A percentile compares a stretch with the other conserved stretches of the same genome.
phyloP scores from a whole-genome alignment of 2,113 vertebrate species.

The Pogonocichla stellata region DNA sequence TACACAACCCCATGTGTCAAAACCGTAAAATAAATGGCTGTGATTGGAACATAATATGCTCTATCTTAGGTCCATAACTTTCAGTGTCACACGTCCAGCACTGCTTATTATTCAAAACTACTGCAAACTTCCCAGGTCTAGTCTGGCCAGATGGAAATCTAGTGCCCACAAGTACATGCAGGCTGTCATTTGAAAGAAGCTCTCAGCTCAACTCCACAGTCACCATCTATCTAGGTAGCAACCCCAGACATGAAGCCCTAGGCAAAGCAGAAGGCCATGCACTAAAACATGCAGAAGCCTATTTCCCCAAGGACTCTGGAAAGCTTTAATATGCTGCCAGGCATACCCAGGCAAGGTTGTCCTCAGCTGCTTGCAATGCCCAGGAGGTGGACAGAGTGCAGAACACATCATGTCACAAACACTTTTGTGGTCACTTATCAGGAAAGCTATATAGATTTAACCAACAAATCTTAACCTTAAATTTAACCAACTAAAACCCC shows the following conservation, averaged over 20 bases:
- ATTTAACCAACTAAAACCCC: not conserved
- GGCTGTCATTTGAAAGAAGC: not conserved
- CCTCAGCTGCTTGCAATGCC: slow-evolving; percentile 34
- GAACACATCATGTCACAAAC: slow-evolving; percentile 24
- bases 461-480: not conserved
- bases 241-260: slow-evolving; percentile 14
- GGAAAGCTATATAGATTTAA: not conserved
- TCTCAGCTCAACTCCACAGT: not conserved
- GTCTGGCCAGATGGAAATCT: not conserved
- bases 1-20: not conserved
- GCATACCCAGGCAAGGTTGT: slow-evolving; percentile 31
- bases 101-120: not conserved
- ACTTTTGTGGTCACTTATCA: not conserved
- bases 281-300: slow-evolving; percentile 22
- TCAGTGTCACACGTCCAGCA: not conserved
- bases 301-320: slow-evolving; percentile 1
- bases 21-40: not conserved
- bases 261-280: slow-evolving; percentile 52
- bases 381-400: slow-evolving; percentile 37
- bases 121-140: not conserved
- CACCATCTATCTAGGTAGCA: not conserved
- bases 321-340: slow-evolving; percentile 39
- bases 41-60: not conserved
- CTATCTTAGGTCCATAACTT: not conserved
- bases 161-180: not conserved